Percentiles rank a stretch among this genome's conserved stretches.
phyloP scores from a whole-genome alignment of 2,888 invertebrate genomes.

The Hybos culiciformis region DNA sequence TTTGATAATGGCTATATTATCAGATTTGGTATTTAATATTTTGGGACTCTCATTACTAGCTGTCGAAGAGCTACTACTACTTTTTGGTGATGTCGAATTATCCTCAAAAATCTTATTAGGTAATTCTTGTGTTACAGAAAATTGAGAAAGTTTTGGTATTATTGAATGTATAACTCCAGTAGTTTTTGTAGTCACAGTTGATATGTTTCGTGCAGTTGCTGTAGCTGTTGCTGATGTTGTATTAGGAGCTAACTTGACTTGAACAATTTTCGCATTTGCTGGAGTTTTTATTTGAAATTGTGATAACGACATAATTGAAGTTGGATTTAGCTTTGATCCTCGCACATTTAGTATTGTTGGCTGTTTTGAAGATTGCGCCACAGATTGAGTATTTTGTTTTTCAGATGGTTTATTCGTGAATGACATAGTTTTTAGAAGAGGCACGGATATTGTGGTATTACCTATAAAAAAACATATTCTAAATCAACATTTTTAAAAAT shows the following conservation, averaged over 20 bases:
- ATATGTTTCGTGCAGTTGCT: conserved; percentile 20
- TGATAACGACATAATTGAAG: conserved; percentile 30
- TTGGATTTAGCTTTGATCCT: conserved; percentile 24
- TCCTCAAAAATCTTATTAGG: conserved; percentile 56
- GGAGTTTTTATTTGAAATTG: conserved; percentile 31
- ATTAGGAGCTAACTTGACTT: conserved; percentile 31
- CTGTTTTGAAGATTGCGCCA: conserved; percentile 15
- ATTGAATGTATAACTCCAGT: conserved; percentile 32
- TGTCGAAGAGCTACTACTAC: conserved; percentile 9
- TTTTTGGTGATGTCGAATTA: conserved; percentile 48
- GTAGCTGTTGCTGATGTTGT: conserved; percentile 18
- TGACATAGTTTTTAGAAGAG: conserved; percentile 24
- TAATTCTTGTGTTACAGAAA: conserved; percentile 41
- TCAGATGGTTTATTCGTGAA: conserved; percentile 18
- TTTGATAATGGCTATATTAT: background rate
- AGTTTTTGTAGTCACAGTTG: conserved; percentile 39
- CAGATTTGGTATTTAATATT: conserved; percentile 5
- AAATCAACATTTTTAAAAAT: background rate
- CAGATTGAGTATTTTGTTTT: conserved; percentile 15
- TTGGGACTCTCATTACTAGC: conserved; percentile 1
- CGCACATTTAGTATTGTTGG: conserved; percentile 25
- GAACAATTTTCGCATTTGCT: conserved; percentile 34
- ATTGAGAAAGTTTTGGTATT: conserved; percentile 40
- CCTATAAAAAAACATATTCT: conserved; percentile 7
- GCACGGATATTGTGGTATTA: conserved; percentile 35